phyloP scores from a whole-genome alignment of 2,797 vertebrate genomes.

The Nannoperca obscura region DNA sequence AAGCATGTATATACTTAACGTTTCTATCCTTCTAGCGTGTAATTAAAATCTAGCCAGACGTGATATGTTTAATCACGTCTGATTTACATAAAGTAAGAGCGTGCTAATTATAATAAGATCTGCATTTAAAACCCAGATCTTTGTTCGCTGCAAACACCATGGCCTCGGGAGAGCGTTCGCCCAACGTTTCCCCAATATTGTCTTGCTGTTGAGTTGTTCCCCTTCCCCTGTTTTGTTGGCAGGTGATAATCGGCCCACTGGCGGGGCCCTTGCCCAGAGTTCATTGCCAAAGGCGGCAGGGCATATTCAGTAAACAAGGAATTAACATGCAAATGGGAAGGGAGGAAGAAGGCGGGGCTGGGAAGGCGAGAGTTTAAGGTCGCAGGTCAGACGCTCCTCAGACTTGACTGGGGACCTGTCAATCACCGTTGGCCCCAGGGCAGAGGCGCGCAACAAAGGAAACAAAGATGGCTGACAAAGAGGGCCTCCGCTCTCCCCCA shows the following conservation, averaged over 20 bases:
- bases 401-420: slow-evolving; percentile 86
- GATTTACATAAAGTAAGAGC: slow-evolving; percentile 88
- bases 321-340: slow-evolving; percentile 90
- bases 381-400: slow-evolving; percentile 83
- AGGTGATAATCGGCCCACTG: slow-evolving; percentile 79
- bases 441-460: slow-evolving; percentile 77
- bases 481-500: slow-evolving; percentile 67
- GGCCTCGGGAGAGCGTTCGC: slow-evolving; percentile 41
- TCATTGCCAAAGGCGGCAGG: slow-evolving; percentile 82
- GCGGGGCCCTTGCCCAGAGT: slow-evolving; percentile 72
- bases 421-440: slow-evolving; percentile 78
- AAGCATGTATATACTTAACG: slow-evolving; percentile 61
- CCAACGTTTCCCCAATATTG: slow-evolving; percentile 32
- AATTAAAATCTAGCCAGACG: slow-evolving; percentile 70
- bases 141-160: slow-evolving; percentile 22
- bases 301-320: slow-evolving; percentile 87
- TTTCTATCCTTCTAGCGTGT: slow-evolving; percentile 69
- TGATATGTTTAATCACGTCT: slow-evolving; percentile 74
- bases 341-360: slow-evolving; percentile 80
- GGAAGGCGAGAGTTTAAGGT: slow-evolving; percentile 80
- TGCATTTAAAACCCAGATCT: slow-evolving; percentile 67
- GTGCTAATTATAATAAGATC: slow-evolving; percentile 74
- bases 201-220: slow-evolving; percentile 48
- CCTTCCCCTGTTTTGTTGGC: slow-evolving; percentile 66
- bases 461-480: slow-evolving; percentile 87